These are phyloP conservation scores for Trachops cirrhosus DNA, from an alignment of 2,797 vertebrate species.

Conservation along the genomic window DNA sequence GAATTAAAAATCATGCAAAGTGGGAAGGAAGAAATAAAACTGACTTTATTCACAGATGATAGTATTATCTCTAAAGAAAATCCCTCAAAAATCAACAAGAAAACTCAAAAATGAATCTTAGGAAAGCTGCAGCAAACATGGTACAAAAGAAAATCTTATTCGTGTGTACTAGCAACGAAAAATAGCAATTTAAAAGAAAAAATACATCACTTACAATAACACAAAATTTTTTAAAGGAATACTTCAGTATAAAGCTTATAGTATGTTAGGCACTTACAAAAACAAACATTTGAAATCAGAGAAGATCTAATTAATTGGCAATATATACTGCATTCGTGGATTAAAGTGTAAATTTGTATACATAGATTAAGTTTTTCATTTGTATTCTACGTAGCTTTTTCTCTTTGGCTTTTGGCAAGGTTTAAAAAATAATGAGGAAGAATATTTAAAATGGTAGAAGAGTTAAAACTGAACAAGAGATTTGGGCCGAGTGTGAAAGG, in stretches of 20 bases:
- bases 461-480: not conserved
- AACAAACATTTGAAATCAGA: not conserved
- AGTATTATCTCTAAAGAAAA: not conserved
- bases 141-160: not conserved
- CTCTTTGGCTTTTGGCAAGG: not conserved
- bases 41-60: not conserved
- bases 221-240: not conserved
- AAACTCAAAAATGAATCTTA: not conserved
- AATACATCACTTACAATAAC: not conserved
- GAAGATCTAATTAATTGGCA: not conserved
- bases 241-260: not conserved
- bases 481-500: not conserved
- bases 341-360: not conserved
- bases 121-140: not conserved
- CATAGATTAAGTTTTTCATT: not conserved
- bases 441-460: not conserved
- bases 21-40: constrained; percentile 15
- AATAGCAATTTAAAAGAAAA: not conserved
- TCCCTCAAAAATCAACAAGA: not conserved
- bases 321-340: not conserved
- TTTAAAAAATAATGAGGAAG: not conserved
- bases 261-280: not conserved
- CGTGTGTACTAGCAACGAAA: not conserved
- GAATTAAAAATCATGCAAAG: not conserved
- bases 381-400: not conserved